Conservation (phyloP, 2,797 vertebrate species). For the Phoxinus dragarum region DNA sequence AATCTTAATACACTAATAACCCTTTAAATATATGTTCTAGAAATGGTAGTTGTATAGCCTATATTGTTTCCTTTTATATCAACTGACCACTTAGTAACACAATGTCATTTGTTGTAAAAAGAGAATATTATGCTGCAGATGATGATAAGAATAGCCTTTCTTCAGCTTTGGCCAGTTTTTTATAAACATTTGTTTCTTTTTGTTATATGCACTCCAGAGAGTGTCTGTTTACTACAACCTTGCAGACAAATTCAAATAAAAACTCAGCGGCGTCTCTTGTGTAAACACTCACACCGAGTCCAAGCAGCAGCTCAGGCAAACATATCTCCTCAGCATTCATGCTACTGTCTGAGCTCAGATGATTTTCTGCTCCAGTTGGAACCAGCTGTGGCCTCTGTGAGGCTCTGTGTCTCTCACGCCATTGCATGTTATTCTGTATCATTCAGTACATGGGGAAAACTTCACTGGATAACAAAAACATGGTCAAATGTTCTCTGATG, state of each 20-base stretch:
- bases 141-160: neutral
- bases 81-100: too few species aligned
- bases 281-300: constrained; percentile 5
- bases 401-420: constrained; percentile 26
- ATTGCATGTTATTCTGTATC: constrained; percentile 1
- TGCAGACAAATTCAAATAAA: neutral
- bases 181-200: neutral
- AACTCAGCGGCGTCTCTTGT: neutral
- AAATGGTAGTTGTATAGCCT: neutral
- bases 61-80: neutral
- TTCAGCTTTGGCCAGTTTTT: neutral
- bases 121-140: neutral
- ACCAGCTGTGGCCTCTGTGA: constrained; percentile 52
- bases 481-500: neutral
- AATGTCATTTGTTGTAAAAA: too few species aligned
- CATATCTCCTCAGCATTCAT: constrained; percentile 33
- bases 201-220: too few species aligned
- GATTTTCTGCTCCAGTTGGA: constrained; percentile 64
- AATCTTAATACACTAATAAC: neutral
- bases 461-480: constrained; percentile 4
- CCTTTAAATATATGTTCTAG: neutral
- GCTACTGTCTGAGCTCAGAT: constrained; percentile 36
- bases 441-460: neutral
- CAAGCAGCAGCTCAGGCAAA: constrained; percentile 23
- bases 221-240: too few species aligned